Percentiles rank a stretch among this genome's conserved stretches.
Conservation (phyloP, 2,888 invertebrate species). For the Folsomia candida region DNA sequence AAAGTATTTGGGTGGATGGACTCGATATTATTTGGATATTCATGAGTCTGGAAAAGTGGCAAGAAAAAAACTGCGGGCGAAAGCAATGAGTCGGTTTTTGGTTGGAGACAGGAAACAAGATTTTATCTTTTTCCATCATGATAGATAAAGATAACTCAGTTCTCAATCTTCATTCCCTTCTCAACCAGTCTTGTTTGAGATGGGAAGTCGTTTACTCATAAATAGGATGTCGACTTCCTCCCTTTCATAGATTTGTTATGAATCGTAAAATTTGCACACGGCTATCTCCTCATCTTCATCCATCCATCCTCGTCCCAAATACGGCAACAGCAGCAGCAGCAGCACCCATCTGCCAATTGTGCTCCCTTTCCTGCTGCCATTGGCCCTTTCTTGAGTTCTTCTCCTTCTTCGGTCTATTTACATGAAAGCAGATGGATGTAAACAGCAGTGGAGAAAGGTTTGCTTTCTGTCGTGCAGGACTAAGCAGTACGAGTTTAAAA, state of each 20-base stretch:
- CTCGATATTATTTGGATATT: background rate
- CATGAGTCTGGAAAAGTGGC: background rate
- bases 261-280: conserved; percentile 4
- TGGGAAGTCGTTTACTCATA: conserved; percentile 1
- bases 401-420: conserved; percentile 26
- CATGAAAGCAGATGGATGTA: conserved; percentile 27
- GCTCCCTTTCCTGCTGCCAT: background rate
- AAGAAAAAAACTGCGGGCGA: background rate
- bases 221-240: conserved; percentile 3
- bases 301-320: too few relatives aligned
- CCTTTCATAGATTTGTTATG: conserved; percentile 2
- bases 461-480: background rate
- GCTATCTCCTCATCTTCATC: background rate
- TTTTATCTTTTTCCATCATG: background rate
- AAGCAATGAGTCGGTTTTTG: background rate
- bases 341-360: background rate
- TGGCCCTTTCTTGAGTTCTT: too few relatives aligned
- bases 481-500: conserved; percentile 4
- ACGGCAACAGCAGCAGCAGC: too few relatives aligned
- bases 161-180: background rate
- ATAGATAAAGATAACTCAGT: background rate
- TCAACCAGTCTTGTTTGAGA: background rate
- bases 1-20: background rate
- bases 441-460: conserved; percentile 24
- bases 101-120: background rate